Evolutionary conservation across 2,113 vertebrate genomes (phyloP).

Genomic region (Vidua macroura): DNA sequence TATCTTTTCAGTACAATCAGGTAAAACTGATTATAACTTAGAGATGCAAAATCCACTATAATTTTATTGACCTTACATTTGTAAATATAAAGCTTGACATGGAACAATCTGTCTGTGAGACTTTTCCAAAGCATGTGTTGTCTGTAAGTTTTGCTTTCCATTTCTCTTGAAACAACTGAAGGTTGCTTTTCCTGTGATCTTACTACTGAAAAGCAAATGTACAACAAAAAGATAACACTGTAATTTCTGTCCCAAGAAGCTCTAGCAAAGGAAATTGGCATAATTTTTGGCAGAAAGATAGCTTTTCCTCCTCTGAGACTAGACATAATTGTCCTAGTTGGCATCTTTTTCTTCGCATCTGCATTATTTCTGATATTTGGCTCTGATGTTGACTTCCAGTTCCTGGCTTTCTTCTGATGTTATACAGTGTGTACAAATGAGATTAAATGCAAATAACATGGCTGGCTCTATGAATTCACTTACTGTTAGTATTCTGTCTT

Average conservation of each 20-base stretch:
- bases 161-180: background rate
- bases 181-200: background rate
- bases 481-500: background rate
- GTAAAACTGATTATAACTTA: background rate
- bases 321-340: background rate
- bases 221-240: background rate
- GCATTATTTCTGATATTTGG: constrained; percentile 1
- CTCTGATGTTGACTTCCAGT: background rate
- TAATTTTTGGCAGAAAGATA: background rate
- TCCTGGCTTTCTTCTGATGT: constrained; percentile 4
- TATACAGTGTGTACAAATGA: background rate
- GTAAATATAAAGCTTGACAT: background rate
- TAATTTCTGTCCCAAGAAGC: background rate
- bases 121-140: background rate
- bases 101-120: background rate
- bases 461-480: background rate
- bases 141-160: background rate
- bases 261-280: background rate
- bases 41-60: background rate
- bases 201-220: background rate
- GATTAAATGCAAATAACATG: background rate
- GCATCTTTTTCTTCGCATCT: background rate
- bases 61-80: background rate
- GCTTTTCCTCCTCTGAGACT: background rate
- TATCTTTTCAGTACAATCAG: background rate